phyloP scores from a whole-genome alignment of 23 tunicate species.

The Trididemnum miniatum region DNA sequence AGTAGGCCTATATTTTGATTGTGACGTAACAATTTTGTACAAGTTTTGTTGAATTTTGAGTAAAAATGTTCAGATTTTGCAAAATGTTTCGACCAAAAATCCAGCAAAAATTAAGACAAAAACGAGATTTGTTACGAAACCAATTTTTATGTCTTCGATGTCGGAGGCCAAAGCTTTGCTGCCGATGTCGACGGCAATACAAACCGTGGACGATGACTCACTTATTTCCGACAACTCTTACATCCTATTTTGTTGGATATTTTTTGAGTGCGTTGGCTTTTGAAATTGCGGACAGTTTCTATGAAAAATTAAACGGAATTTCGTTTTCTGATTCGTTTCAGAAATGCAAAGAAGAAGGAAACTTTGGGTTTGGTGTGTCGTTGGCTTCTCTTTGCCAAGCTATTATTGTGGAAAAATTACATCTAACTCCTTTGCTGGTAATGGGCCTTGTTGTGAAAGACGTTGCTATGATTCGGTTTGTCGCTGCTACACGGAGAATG shows the following conservation, averaged over 20 bases:
- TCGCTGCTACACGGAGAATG: no score
- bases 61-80: no score
- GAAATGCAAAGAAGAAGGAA: not conserved
- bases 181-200: not conserved
- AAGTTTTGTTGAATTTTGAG: no score
- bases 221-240: not conserved
- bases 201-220: not conserved
- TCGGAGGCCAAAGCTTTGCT: not conserved
- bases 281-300: not conserved
- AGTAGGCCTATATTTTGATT: no score
- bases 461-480: not conserved
- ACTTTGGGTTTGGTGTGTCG: slow-evolving; percentile 6
- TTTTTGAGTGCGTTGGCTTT: not conserved
- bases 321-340: not conserved
- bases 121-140: not conserved
- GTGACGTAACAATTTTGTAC: no score
- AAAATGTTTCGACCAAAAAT: no score
- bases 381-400: not conserved
- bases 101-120: no score
- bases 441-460: slow-evolving; percentile 1
- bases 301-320: not conserved
- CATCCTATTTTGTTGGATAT: slow-evolving; percentile 1
- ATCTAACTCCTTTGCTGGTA: not conserved
- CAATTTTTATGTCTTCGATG: not conserved
- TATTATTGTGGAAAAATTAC: not conserved